Base-by-base conservation (phyloP, 2,113 vertebrate species). In the Rhinogobius similis region DNA sequence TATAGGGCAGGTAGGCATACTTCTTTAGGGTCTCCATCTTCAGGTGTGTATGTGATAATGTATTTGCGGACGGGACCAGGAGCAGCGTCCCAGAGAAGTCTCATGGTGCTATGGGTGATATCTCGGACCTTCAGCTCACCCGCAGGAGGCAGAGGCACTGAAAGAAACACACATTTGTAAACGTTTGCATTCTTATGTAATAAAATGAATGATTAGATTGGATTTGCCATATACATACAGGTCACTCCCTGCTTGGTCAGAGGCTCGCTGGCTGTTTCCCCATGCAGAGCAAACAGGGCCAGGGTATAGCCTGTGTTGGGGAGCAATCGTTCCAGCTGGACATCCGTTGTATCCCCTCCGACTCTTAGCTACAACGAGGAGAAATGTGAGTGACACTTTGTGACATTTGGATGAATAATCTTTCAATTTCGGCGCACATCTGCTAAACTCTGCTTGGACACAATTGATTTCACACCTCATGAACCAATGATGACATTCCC, bases 91-190 rank as follows among this genome's bases (percentile, higher is more conserved):
- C 98, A 99, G 44, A 88, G 55, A 0, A 97, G 90, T 36, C 84
- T 91, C 94, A 98, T 95, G 69, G 87, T 90, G 90, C 96, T 98
- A 79, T 99, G 98, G 79, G 97, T 98, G 72, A 98, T 79, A 4
- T 99, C 97, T 14, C 86, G 92, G 73, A 98, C 90, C 67, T 50
- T 94, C 75, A 99, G 81, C 26, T 93, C 78, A 48, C 94, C 94
- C 1, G 93, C 91, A 14, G 91, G 93, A 48, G 95, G 95, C 78
- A 96, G 72, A 44, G 96, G 97, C 81, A 94, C 98, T 99, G 79
- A 61, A 36, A 61, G 2, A 24, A 24, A 59, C 26, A 18, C 1
- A 29, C 2, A 29, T 9, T 3, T 48, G 10, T 58, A 16, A 8
- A 58, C 26, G 8, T 20, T 16, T 18, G 6, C 27, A 36, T 29